Percentiles rank a stretch among this genome's conserved stretches.
Evolutionary conservation across 2,113 vertebrate species (phyloP).

Genomic region (Ardeotis arabs): DNA sequence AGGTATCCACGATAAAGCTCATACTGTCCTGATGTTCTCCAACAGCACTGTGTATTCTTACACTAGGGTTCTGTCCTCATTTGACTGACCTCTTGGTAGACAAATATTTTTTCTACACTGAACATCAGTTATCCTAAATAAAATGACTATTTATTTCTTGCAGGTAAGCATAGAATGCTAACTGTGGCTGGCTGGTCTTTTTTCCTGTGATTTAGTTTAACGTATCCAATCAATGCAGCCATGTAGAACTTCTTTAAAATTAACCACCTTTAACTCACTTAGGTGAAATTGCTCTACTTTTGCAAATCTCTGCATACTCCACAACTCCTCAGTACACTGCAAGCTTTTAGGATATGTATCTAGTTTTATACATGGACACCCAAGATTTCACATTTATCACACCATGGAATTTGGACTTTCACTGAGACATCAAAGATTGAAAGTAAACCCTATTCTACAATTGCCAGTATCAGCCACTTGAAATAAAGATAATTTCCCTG

Average conservation of each 20-base stretch:
- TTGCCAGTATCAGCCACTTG: background rate
- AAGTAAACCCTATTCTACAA: background rate
- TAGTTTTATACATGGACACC: background rate
- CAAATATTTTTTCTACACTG: background rate
- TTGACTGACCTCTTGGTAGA: background rate
- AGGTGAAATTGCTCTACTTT: background rate
- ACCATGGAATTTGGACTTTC: background rate
- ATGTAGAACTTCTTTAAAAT: background rate
- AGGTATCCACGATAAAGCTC: background rate
- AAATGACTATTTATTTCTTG: background rate
- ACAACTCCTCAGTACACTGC: background rate
- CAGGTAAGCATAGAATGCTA: background rate
- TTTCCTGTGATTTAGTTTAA: background rate
- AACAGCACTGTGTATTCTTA: background rate
- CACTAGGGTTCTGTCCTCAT: background rate
- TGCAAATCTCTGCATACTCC: background rate
- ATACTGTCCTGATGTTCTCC: background rate
- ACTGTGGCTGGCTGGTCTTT: background rate
- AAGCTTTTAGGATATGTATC: background rate
- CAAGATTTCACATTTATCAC: background rate
- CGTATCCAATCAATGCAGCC: background rate
- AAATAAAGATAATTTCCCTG: background rate
- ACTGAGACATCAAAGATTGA: background rate
- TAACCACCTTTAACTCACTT: background rate
- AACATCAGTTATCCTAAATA: background rate